Evolutionary conservation across 2,797 vertebrate species (phyloP), one percentile per base, ranked within the genome.

Genomic region (Mormyrops attenuatus): DNA sequence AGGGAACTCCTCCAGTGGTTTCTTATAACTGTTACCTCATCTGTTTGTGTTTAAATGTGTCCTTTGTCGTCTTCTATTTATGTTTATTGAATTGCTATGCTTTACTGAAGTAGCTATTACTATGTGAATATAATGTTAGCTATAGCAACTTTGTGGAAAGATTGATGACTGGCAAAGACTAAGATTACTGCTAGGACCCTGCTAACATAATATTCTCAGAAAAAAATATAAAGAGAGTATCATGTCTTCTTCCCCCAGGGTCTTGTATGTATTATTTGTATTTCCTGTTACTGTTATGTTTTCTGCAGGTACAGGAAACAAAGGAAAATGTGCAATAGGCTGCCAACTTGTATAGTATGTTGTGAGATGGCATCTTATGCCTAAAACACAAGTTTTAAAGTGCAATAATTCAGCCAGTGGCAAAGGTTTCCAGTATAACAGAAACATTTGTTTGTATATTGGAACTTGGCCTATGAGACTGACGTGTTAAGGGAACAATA

Each of bases 241-340:
- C 44, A 34, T 84, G 30, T 55, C 57, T 49, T 89, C n/a, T 80
- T n/a, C 17, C 66, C 38, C 73, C 34, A 47, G 38, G 38, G 73
- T 80, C 73, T 82, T 82, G 77, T 44, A 85, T 17, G 38, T 90
- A 80, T 55, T 73, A 85, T 90, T 89, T 89, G 30, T 90, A 88
- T 60, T 86, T 91, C 7, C 80, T 89, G 88, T 22, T 20, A 38
- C 89, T 89, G 53, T 89, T 88, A 88, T 90, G 77, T 84, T 89
- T 90, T 85, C 88, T n/a, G 90, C 60, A n/a, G 57, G 88, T 88
- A 57, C 87, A 88, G 90, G 90, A 88, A 91, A 53, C 90, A 89
- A 91, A 91, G 92, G 57, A 90, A 63, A 88, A 92, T 88, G 91
- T 93, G 92, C 90, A 91, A 92, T 92, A 91, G 41, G 86, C 88